phyloP scores from a whole-genome alignment of 2,113 vertebrate genomes.

The Tyto alba region DNA sequence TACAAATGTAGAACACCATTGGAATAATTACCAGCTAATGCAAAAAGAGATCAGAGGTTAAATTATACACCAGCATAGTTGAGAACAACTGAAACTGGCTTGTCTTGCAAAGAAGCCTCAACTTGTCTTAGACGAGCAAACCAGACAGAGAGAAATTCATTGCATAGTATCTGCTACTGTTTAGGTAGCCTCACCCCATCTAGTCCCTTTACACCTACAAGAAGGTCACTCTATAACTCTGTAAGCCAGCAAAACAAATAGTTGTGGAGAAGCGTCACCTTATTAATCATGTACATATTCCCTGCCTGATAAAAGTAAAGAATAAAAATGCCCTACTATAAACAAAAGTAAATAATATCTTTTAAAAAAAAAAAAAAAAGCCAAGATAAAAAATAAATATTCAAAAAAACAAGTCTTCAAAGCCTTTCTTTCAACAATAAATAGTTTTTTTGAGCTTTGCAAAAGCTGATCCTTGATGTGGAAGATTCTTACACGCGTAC shows the following conservation, averaged over 20 bases:
- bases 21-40: neutral
- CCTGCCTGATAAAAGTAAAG: neutral
- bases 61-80: neutral
- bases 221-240: neutral
- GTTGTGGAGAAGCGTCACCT: neutral
- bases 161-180: neutral
- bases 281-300: neutral
- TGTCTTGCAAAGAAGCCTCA: neutral
- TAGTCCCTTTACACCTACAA: neutral
- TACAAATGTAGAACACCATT: neutral
- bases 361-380: neutral
- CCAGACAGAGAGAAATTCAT: neutral
- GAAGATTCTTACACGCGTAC: accelerated
- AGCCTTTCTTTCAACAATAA: neutral
- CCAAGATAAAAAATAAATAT: neutral
- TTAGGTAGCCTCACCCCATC: neutral
- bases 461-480: neutral
- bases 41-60: neutral
- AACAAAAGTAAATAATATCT: neutral
- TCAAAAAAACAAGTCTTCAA: neutral
- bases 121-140: neutral
- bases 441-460: neutral
- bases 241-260: neutral
- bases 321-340: neutral
- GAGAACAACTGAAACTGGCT: neutral